phyloP scores from a whole-genome alignment of 1,140 invertebrate species.

The Bombus pyrosoma region DNA sequence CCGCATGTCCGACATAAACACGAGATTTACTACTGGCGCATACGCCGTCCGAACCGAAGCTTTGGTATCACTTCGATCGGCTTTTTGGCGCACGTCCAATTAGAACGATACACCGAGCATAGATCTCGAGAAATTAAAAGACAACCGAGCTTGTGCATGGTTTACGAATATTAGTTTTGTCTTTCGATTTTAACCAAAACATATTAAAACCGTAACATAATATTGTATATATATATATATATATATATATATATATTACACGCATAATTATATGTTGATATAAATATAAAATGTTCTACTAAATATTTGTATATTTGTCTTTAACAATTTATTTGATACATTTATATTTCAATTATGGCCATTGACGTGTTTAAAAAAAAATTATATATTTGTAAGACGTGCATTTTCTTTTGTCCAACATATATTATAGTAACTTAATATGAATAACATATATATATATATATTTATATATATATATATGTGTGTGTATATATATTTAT shows the following conservation, averaged over 20 bases:
- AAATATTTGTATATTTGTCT: not conserved
- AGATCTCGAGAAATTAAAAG: constrained; percentile 34
- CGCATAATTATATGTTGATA: not conserved
- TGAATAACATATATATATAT: constrained; percentile 1
- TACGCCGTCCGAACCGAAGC: constrained; percentile 30
- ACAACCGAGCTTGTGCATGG: not conserved
- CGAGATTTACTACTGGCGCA: constrained; percentile 66
- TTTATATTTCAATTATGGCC: constrained; percentile 15
- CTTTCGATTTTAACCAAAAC: too few relatives aligned
- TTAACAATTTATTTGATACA: constrained; percentile 18
- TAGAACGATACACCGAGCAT: constrained; percentile 37
- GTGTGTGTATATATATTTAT: not conserved
- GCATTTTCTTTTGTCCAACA: not conserved
- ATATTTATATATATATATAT: not conserved
- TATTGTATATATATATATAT: not conserved
- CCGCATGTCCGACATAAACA: constrained; percentile 55
- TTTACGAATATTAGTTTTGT: not conserved
- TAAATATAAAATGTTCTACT: not conserved
- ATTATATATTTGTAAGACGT: not conserved
- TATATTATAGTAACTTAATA: not conserved
- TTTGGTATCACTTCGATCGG: constrained; percentile 45
- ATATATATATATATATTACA: not conserved
- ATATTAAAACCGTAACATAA: not conserved
- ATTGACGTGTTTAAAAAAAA: not conserved
- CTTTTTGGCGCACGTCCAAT: constrained; percentile 50